Evolutionary conservation across 2,888 invertebrate genomes (phyloP).

Genomic region (Sacculina carcini): DNA sequence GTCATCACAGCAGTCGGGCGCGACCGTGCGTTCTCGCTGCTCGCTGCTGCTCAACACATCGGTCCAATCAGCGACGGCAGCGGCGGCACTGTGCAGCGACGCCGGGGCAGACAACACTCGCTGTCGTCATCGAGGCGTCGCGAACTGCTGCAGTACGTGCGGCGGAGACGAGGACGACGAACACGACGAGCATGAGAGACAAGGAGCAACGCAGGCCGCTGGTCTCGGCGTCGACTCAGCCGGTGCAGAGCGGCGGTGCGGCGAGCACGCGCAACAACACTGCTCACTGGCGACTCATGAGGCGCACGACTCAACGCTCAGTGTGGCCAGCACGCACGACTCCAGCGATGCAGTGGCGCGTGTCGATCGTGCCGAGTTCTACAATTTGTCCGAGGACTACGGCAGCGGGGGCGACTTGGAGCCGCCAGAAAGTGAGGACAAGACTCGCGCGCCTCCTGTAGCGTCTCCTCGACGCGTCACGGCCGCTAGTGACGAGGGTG

Average conservation of each 20-base stretch:
- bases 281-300: background rate
- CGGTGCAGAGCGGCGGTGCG: constrained; percentile 6
- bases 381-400: background rate
- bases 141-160: constrained; percentile 14
- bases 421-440: background rate
- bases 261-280: background rate
- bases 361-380: background rate
- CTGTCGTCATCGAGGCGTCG: constrained; percentile 12
- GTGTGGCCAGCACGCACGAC: background rate
- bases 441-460: background rate
- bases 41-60: constrained; percentile 11
- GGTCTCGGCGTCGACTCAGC: constrained; percentile 10
- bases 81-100: constrained; percentile 10
- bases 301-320: background rate
- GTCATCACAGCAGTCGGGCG: constrained; percentile 15
- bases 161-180: constrained; percentile 12
- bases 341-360: background rate
- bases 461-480: too few species aligned
- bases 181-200: constrained; percentile 6
- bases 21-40: constrained; percentile 15
- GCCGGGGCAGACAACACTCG: constrained; percentile 10
- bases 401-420: constrained; percentile 1
- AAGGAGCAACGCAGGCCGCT: constrained; percentile 8
- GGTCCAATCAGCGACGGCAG: constrained; percentile 10
- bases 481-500: too few species aligned